Conservation (phyloP, 1,140 invertebrate species). For the Sinella curviseta region DNA sequence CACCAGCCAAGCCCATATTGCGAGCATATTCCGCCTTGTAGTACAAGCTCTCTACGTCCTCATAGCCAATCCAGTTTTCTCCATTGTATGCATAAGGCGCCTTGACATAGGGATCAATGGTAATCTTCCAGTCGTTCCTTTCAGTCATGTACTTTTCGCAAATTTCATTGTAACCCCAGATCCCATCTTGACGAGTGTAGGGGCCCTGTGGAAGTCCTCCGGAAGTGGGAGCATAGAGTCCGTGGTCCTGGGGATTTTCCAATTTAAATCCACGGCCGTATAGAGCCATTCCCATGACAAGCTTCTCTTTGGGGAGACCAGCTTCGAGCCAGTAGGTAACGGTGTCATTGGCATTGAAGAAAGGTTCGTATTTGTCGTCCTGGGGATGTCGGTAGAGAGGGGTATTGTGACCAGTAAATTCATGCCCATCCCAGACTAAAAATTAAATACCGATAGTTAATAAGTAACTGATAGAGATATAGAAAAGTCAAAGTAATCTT, state of each 20-base stretch:
- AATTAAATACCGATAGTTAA: not conserved
- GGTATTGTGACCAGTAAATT: slow-evolving; percentile 63
- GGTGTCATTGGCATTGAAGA: slow-evolving; percentile 37
- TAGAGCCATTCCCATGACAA: slow-evolving; percentile 66
- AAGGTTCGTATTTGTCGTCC: slow-evolving; percentile 44
- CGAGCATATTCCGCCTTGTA: slow-evolving; percentile 58
- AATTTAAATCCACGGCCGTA: slow-evolving; percentile 70
- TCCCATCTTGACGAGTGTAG: slow-evolving; percentile 56
- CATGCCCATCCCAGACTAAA: slow-evolving; percentile 58
- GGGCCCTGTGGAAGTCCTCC: slow-evolving; percentile 53
- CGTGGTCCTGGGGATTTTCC: slow-evolving; percentile 54
- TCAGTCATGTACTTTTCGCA: slow-evolving; percentile 27
- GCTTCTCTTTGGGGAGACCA: slow-evolving; percentile 61
- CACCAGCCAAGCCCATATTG: slow-evolving; percentile 61
- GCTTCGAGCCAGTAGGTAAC: slow-evolving; percentile 58
- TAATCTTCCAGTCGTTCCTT: slow-evolving; percentile 55
- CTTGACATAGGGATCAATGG: slow-evolving; percentile 60
- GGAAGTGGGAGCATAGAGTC: slow-evolving; percentile 54
- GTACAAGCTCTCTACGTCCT: slow-evolving; percentile 59
- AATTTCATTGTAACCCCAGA: slow-evolving; percentile 46
- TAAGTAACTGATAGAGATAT: too few species aligned
- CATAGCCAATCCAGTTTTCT: slow-evolving; percentile 71
- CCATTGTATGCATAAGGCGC: slow-evolving; percentile 66
- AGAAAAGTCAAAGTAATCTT: too few species aligned
- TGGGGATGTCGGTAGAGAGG: slow-evolving; percentile 57